These are phyloP conservation scores for Tyrannus savana DNA, from an alignment of 2,113 vertebrate genomes.

Conservation along the genomic window DNA sequence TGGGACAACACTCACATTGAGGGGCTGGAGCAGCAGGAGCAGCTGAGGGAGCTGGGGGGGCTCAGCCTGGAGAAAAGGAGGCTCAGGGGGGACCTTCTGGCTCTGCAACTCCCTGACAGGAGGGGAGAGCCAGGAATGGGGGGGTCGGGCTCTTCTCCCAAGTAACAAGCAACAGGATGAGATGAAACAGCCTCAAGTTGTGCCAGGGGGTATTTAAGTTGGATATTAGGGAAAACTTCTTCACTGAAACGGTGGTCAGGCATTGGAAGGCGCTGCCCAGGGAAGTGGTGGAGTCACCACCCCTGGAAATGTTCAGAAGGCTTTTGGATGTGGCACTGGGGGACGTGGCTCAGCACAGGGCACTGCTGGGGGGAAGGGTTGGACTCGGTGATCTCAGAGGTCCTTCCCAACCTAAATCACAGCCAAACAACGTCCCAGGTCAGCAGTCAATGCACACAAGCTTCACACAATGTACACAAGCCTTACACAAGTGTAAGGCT, in stretches of 20 bases:
- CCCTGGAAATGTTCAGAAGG: not conserved
- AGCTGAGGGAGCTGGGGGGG: not conserved
- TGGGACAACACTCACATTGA: not conserved
- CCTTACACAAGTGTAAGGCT: not conserved
- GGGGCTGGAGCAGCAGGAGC: not conserved
- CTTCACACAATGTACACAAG: no score
- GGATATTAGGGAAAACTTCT: accelerated
- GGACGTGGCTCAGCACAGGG: not conserved
- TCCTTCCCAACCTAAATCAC: not conserved
- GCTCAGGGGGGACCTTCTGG: not conserved
- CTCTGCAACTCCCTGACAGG: not conserved
- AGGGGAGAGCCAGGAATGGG: accelerated
- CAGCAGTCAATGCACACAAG: not conserved
- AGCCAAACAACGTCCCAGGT: not conserved
- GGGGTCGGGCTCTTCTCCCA: not conserved
- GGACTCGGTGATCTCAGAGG: accelerated
- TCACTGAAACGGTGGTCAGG: not conserved
- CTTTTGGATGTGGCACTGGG: accelerated
- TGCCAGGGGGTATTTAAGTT: accelerated
- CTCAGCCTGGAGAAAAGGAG: not conserved
- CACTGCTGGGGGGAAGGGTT: not conserved
- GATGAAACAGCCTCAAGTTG: accelerated
- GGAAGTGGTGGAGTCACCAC: not conserved
- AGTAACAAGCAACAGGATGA: not conserved
- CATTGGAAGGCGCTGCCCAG: not conserved